Evolutionary conservation across 2,797 vertebrate genomes (phyloP), one percentile per base, ranked within the genome.

Genomic region (Hemibagrus guttatus): DNA sequence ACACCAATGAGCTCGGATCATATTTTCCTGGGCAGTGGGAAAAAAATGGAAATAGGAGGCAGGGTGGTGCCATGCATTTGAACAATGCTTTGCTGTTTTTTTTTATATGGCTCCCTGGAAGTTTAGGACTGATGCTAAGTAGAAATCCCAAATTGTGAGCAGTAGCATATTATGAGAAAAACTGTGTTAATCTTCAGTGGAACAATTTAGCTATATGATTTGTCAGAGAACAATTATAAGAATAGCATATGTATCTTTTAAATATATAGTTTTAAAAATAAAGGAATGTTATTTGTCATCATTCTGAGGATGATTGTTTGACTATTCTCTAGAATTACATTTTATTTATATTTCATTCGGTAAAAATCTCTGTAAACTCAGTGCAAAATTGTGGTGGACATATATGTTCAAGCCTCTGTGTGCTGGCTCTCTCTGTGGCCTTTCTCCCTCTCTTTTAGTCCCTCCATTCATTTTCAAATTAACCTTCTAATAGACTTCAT

Each of bases 401-500:
- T 88, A 81, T 84, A 56, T 78, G 66, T 81, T 58, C 79, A 52
- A 79, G 52, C 74, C 75, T 49, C 83, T 56, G 75, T 88, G 83
- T 87, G 64, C 84, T 86, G 90, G 80, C 89, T 86, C 85, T 88
- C 76, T 88, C 79, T 42, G 39, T 88, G 84, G 87, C 83, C 87
- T 90, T 59, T 75, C 23, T 90, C 49, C 90, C 76, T 81, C 79
- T 46, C 89, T 91, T 94, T 66, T 81, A 85, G 83, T 90, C 87
- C 84, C 89, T 86, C 80, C 86, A 92, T 91, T 92, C 93, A 95
- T 95, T 96, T 96, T 96, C 93, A 95, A 96, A 96, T 96, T 94
- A 96, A 96, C 95, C 95, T 95, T 93, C 93, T 95, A 96, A 96
- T 95, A 93, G 95, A 96, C 94, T 95, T 96, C 95, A 95, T 96